Conservation (phyloP, 2,888 invertebrate genomes). For the Panopea generosa region DNA sequence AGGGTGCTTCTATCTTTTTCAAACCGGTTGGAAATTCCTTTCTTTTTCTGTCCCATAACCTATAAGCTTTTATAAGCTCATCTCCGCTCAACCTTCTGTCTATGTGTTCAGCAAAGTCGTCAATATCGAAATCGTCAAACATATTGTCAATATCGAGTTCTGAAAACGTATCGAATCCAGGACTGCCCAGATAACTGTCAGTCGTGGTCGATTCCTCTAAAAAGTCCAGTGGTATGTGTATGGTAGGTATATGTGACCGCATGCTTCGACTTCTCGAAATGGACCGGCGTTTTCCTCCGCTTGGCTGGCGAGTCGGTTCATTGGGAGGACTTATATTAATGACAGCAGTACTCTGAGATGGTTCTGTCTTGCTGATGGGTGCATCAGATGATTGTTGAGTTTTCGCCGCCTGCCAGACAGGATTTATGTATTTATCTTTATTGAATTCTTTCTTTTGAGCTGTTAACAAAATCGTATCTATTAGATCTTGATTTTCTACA, state of each 20-base stretch:
- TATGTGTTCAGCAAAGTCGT: slow-evolving; percentile 42
- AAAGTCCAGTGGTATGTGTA: background rate
- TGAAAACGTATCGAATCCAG: background rate
- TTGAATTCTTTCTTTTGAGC: background rate
- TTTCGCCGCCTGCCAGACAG: slow-evolving; percentile 28
- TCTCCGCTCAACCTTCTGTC: slow-evolving; percentile 49
- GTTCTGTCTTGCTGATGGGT: too few species aligned
- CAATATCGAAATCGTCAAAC: slow-evolving; percentile 40
- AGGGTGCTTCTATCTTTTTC: slow-evolving; percentile 44
- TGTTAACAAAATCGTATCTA: slow-evolving; percentile 29
- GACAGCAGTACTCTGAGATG: too few species aligned
- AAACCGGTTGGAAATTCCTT: slow-evolving; percentile 48
- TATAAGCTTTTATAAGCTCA: slow-evolving; percentile 54
- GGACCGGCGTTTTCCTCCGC: too few species aligned
- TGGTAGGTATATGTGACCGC: background rate
- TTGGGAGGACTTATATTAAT: too few species aligned
- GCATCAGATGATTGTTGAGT: background rate
- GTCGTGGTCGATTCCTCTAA: background rate
- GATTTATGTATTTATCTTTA: background rate
- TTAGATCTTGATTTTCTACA: slow-evolving; percentile 24
- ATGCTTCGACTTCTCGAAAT: background rate
- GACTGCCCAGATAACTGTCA: slow-evolving; percentile 5
- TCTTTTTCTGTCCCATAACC: slow-evolving; percentile 51
- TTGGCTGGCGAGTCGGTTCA: too few species aligned
- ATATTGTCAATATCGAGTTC: slow-evolving; percentile 24